These are phyloP conservation scores for Cyclophora punctaria DNA, from an alignment of 2,888 invertebrate genomes.

Conservation along the genomic window DNA sequence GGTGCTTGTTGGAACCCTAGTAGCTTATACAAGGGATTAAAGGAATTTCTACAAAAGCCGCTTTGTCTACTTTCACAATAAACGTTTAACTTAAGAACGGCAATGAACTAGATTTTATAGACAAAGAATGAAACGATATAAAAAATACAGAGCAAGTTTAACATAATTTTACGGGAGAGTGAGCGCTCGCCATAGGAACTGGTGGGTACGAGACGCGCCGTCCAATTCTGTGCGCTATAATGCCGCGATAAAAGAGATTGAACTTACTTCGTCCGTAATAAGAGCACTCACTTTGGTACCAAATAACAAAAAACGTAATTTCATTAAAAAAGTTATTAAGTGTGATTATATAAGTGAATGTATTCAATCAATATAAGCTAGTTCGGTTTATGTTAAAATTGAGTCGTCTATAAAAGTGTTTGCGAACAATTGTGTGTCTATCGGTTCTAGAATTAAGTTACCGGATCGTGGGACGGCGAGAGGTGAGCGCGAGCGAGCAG, in stretches of 20 bases:
- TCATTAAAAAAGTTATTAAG: constrained; percentile 30
- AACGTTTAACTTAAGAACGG: constrained; percentile 25
- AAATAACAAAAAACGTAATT: constrained; percentile 24
- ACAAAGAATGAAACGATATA: constrained; percentile 42
- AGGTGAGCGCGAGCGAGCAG: neutral
- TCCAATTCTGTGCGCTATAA: constrained; percentile 61
- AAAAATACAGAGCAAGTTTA: constrained; percentile 53
- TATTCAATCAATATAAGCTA: neutral
- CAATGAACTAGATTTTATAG: constrained; percentile 35
- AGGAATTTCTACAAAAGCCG: too few relatives aligned
- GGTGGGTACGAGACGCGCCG: constrained; percentile 46
- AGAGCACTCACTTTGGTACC: constrained; percentile 25
- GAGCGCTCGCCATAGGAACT: constrained; percentile 46
- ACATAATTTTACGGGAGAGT: constrained; percentile 67
- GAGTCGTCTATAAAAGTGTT: constrained; percentile 9
- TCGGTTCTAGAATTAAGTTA: constrained; percentile 10
- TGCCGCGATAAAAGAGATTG: constrained; percentile 69
- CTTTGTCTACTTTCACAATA: constrained; percentile 14
- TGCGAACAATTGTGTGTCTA: constrained; percentile 1
- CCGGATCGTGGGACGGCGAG: constrained; percentile 3
- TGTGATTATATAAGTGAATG: constrained; percentile 6
- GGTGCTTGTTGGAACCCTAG: too few relatives aligned
- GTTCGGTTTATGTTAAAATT: constrained; percentile 1
- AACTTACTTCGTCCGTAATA: constrained; percentile 63
- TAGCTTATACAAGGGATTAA: too few relatives aligned